Evolutionary conservation across 2,113 vertebrate species (phyloP).

Genomic region (Cariama cristata): DNA sequence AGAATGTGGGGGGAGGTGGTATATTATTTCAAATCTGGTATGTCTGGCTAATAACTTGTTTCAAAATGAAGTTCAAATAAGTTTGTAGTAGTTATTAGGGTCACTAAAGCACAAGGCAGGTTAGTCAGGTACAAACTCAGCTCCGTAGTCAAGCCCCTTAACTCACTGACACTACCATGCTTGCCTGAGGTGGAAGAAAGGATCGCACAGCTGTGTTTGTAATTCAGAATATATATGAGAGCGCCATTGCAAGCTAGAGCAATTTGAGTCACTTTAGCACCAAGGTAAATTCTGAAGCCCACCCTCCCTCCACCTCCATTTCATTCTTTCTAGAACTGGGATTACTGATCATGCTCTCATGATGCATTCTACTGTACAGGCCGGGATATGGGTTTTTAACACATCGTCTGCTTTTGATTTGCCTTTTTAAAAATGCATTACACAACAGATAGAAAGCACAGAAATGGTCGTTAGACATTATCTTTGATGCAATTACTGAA

Average conservation of each 20-base stretch:
- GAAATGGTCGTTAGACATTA: neutral
- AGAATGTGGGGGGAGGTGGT: neutral
- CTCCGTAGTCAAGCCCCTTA: neutral
- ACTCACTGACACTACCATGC: neutral
- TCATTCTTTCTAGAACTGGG: neutral
- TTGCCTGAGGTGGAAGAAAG: neutral
- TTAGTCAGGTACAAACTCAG: neutral
- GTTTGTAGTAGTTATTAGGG: neutral
- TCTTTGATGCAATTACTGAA: neutral
- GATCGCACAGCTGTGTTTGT: neutral
- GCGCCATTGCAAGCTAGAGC: neutral
- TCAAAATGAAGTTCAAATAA: neutral
- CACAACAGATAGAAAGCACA: neutral
- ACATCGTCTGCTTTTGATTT: neutral
- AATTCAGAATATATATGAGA: neutral
- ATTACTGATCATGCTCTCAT: neutral
- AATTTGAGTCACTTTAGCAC: neutral
- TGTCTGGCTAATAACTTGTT: neutral
- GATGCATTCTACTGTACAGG: neutral
- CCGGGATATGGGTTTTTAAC: neutral
- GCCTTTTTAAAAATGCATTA: neutral
- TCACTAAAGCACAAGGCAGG: neutral
- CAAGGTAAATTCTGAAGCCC: neutral
- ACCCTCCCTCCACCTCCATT: rapidly evolving
- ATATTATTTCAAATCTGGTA: neutral